phyloP scores from a whole-genome alignment of 2,113 vertebrate genomes.

The Dinomys branickii region DNA sequence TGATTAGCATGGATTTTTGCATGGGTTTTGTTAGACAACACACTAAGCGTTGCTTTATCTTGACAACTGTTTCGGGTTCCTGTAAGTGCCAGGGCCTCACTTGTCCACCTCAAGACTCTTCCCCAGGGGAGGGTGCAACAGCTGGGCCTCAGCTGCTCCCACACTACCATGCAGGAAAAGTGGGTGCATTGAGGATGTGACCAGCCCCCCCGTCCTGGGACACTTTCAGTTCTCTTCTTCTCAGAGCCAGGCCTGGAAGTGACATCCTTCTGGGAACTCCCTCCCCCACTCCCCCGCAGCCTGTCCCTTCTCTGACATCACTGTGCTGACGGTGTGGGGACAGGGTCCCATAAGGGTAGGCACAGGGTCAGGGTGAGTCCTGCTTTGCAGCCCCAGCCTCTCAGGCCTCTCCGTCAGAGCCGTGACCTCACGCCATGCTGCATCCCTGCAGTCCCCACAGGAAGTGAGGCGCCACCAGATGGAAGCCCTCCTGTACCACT shows the following conservation, averaged over 20 bases:
- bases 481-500: too few relatives aligned
- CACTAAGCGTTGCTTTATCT: not conserved
- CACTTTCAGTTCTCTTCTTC: slow-evolving; percentile 7
- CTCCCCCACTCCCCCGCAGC: too few relatives aligned
- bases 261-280: not conserved
- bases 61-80: not conserved
- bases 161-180: not conserved
- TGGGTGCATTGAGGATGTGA: not conserved
- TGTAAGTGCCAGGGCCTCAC: too few relatives aligned
- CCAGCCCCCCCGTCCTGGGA: rapidly evolving
- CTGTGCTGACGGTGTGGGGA: not conserved
- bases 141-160: not conserved
- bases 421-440: not conserved
- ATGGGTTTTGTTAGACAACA: not conserved
- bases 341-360: not conserved
- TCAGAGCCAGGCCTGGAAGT: not conserved
- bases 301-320: not conserved
- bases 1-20: not conserved
- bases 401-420: not conserved
- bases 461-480: not conserved
- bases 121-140: not conserved
- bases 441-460: too few relatives aligned
- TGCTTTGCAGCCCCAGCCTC: not conserved
- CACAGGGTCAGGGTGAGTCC: not conserved
- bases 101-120: too few relatives aligned